Base-by-base conservation (phyloP, 1,140 invertebrate genomes). In the Drosophila lacteicornis region DNA sequence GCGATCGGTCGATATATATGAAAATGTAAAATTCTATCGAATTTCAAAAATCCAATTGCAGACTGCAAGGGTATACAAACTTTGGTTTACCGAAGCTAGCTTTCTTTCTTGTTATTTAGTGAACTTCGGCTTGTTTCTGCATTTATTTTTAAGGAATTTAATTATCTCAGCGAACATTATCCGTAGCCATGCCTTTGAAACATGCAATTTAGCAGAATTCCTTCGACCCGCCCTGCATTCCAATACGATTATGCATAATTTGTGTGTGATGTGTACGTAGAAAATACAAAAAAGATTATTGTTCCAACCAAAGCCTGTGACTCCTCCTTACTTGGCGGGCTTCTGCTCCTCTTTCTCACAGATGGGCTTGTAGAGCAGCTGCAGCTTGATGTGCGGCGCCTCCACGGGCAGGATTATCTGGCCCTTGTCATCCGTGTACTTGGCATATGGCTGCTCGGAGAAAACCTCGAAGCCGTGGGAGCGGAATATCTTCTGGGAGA, bases 401-500 rank as follows among this genome's bases (percentile, higher is more conserved):
- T 93, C 92, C 7, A 94, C 93, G 13, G 93, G 86, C 74, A 95
- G 93, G 8, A 95, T 91, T 2, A 94, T 94, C 80, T 95, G 94
- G 1, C 95, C 95, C 3, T 92, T 80, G 60, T 93, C 93, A 55
- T 95, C 94, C 30, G 94, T 93, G 82, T 95, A 95, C 65, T 96
- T 95, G 5, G 92, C 93, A 80, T 97, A 97, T 7, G 93, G 93
- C 8, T 97, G 94, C 66, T 95, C 95, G 15, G 94, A 93, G 25
- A 96, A 92, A 1, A 94, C 94, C 51, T 94, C 92, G 69, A 97
- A 95, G 1, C 96, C 96, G 15, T 95, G 93, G 22, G 94, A 95
- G 82, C 94, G 94, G 51, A 95, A 95, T 22, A 96, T 95, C 80
- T 95, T 96, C 83, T 97, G 96, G 0, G 96, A 97, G 80, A 94